These are phyloP conservation scores for Montipora efflorescens DNA, from an alignment of 64 coral and sea anemone species.

Conservation along the genomic window DNA sequence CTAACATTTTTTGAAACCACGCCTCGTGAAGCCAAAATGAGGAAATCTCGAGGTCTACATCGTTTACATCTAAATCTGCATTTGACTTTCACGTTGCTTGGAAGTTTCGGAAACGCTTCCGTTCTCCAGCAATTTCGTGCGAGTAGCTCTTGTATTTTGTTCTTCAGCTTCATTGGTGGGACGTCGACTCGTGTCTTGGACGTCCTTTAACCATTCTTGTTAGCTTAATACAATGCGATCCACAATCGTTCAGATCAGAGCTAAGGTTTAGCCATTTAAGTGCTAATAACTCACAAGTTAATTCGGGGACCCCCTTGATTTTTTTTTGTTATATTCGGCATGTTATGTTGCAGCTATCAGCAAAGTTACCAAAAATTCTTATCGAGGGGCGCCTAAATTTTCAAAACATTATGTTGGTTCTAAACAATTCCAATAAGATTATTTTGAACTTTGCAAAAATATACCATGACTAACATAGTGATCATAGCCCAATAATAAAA, in stretches of 20 bases:
- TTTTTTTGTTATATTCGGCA: too few relatives aligned
- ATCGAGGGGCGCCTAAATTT: too few relatives aligned
- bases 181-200: neutral
- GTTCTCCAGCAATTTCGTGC: too few relatives aligned
- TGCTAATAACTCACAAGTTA: too few relatives aligned
- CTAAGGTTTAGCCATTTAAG: neutral
- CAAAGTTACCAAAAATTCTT: too few relatives aligned
- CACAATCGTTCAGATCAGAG: neutral
- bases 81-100: too few relatives aligned
- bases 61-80: neutral
- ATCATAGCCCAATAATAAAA: conserved; percentile 3
- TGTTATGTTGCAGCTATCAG: too few relatives aligned
- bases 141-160: neutral
- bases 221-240: neutral
- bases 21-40: neutral
- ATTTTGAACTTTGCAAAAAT: neutral
- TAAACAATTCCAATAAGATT: too few relatives aligned
- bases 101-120: too few relatives aligned
- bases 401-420: too few relatives aligned
- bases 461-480: neutral
- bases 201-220: neutral
- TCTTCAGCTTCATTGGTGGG: neutral
- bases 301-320: neutral
- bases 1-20: neutral
- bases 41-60: neutral